Percentiles rank a stretch among this genome's conserved stretches.
Conservation (phyloP, 2,113 vertebrate species). For the Pituophis catenifer region DNA sequence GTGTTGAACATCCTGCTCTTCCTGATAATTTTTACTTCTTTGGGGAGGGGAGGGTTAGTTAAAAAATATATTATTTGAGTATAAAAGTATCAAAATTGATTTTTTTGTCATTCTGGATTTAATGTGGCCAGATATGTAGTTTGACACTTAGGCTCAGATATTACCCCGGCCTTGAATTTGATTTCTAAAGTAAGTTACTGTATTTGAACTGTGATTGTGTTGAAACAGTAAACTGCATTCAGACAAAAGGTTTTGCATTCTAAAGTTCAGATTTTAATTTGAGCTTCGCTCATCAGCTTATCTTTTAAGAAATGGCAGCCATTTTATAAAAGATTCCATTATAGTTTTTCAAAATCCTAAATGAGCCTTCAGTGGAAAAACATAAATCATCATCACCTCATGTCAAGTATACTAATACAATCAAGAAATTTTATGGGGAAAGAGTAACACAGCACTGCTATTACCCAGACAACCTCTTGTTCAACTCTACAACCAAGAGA, state of each 20-base stretch:
- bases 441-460: background rate
- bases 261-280: background rate
- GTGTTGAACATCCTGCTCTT: background rate
- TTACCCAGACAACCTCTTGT: background rate
- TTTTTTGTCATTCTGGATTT: background rate
- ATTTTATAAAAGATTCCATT: background rate
- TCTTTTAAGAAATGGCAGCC: background rate
- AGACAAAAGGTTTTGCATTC: background rate
- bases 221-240: background rate
- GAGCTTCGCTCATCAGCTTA: background rate
- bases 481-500: background rate
- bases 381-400: background rate
- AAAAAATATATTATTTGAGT: background rate
- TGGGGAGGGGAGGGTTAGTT: background rate
- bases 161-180: background rate
- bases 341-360: background rate
- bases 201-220: background rate
- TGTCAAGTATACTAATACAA: background rate
- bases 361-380: background rate
- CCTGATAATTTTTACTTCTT: background rate
- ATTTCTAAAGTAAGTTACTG: background rate
- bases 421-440: background rate
- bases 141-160: background rate
- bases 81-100: background rate
- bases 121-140: background rate